A percentile compares a stretch with the other conserved stretches of the same genome.
phyloP scores from a whole-genome alignment of 64 coral and sea anemone genomes.

The Montipora foliosa region DNA sequence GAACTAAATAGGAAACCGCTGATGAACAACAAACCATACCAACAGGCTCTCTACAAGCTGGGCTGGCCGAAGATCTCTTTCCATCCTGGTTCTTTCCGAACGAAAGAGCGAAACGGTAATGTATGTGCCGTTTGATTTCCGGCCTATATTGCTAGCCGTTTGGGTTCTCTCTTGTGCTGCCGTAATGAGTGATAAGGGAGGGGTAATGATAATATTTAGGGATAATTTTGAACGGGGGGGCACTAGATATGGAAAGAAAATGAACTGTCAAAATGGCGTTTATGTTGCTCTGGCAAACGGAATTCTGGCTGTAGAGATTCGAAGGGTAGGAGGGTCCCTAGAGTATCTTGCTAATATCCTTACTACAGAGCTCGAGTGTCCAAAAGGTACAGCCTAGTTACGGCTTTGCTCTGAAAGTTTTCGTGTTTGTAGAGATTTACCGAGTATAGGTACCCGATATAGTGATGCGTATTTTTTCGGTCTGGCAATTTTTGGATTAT shows the following conservation, averaged over 20 bases:
- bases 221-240: neutral
- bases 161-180: neutral
- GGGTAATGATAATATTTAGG: neutral
- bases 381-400: too few species aligned
- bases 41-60: neutral
- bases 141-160: too few species aligned
- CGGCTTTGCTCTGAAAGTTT: too few species aligned
- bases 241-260: neutral
- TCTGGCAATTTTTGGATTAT: too few species aligned
- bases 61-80: too few species aligned
- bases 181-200: constrained; percentile 26
- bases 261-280: neutral
- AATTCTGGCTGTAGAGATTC: too few species aligned
- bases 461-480: too few species aligned
- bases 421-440: too few species aligned
- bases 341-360: too few species aligned
- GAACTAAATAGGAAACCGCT: neutral
- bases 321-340: too few species aligned
- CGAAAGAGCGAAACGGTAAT: neutral
- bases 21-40: neutral
- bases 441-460: too few species aligned
- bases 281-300: constrained; percentile 20
- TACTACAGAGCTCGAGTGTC: too few species aligned
- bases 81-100: neutral
- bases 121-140: neutral